A percentile compares a stretch with the other conserved stretches of the same genome.
phyloP scores from a whole-genome alignment of 2,888 invertebrate genomes.

The Meteorus colon region DNA sequence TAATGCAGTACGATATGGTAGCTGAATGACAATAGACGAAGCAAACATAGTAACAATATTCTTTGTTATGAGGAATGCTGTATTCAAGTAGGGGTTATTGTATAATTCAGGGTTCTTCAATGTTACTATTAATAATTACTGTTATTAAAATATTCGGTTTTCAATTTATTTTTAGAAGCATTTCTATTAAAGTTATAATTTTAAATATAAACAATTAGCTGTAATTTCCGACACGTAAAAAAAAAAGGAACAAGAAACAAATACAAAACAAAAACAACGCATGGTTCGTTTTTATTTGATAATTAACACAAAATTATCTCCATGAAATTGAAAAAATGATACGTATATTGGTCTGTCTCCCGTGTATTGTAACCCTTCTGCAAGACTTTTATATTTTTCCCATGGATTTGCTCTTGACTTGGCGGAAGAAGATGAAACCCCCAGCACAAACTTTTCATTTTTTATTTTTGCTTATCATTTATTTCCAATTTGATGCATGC shows the following conservation, averaged over 20 bases:
- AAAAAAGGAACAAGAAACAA: constrained; percentile 56
- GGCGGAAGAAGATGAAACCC: constrained; percentile 34
- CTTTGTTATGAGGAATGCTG: constrained; percentile 16
- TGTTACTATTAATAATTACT: constrained; percentile 55
- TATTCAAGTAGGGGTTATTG: constrained; percentile 59
- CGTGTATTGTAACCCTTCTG: constrained; percentile 62
- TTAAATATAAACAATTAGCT: constrained; percentile 64
- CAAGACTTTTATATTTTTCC: constrained; percentile 53
- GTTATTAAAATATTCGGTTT: constrained; percentile 57
- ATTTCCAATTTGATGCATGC: neutral
- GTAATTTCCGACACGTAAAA: constrained; percentile 61
- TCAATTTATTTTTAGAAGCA: constrained; percentile 67
- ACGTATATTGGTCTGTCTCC: constrained; percentile 69
- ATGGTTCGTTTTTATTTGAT: constrained; percentile 56
- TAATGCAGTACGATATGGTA: constrained; percentile 60
- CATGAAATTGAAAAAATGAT: constrained; percentile 67
- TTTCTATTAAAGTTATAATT: constrained; percentile 59
- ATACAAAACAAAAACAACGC: constrained; percentile 49
- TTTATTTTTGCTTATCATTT: neutral
- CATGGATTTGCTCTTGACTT: constrained; percentile 43
- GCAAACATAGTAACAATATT: neutral
- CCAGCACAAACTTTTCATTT: neutral
- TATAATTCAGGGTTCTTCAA: constrained; percentile 67
- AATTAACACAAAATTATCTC: constrained; percentile 67
- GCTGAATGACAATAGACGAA: constrained; percentile 40